A percentile compares a stretch with the other conserved stretches of the same genome.
Evolutionary conservation across 1,140 invertebrate genomes (phyloP).

Genomic region (Drosophila nigrodunni): DNA sequence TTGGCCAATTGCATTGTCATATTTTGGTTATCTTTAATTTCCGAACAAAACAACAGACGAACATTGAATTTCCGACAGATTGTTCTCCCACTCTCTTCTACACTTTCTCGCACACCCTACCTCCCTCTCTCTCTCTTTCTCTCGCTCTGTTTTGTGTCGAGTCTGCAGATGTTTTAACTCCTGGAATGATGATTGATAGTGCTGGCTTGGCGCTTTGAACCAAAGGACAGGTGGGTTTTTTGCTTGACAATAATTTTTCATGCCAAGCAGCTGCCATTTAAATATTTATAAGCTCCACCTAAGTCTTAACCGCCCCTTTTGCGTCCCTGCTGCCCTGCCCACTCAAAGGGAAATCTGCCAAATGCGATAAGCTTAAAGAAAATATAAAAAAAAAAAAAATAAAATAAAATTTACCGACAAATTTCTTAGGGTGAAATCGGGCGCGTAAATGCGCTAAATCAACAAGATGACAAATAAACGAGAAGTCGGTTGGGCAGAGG

Average conservation of each 20-base stretch:
- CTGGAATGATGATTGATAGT: slow-evolving; percentile 48
- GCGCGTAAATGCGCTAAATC: slow-evolving; percentile 70
- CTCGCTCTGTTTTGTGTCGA: slow-evolving; percentile 2
- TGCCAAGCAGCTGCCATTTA: slow-evolving; percentile 59
- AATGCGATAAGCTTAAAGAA: slow-evolving; percentile 41
- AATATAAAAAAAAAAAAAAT: slow-evolving; percentile 15
- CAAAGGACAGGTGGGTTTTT: slow-evolving; percentile 29
- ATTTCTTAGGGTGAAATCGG: slow-evolving; percentile 55
- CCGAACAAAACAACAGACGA: slow-evolving; percentile 26
- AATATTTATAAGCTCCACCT: slow-evolving; percentile 67
- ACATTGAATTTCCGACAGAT: slow-evolving; percentile 30
- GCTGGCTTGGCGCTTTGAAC: slow-evolving; percentile 11
- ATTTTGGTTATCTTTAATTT: slow-evolving; percentile 42
- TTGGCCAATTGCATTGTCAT: slow-evolving; percentile 32
- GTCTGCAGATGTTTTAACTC: slow-evolving; percentile 38
- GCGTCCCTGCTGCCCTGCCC: not conserved
- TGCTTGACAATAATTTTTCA: slow-evolving; percentile 54
- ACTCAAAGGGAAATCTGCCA: slow-evolving; percentile 22
- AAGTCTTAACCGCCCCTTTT: not conserved
- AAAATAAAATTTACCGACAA: slow-evolving; percentile 39
- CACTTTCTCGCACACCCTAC: not conserved
- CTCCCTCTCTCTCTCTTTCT: not conserved
- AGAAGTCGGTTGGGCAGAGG: no score
- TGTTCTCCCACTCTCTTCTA: not conserved
- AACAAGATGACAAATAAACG: slow-evolving; percentile 20